Evolutionary conservation across 2,797 vertebrate genomes (phyloP), one percentile per base, ranked within the genome.

Genomic region (Choloepus didactylus): DNA sequence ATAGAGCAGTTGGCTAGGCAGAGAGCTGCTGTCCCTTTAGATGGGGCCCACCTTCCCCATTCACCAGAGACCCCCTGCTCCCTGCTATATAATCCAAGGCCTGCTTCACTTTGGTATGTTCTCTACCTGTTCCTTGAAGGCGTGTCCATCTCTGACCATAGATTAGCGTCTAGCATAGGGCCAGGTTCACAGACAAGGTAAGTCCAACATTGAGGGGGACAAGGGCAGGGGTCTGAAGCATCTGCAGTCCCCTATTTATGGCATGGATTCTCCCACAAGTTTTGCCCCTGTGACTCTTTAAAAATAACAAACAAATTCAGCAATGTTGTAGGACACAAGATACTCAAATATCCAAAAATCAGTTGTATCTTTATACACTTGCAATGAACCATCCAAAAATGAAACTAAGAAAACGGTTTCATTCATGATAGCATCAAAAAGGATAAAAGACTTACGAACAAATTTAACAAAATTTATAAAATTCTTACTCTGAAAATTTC

Each of bases 381-480:
- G 8, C 5, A 67, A 14, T 49, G 49, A 44, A 46, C 64, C 60
- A 2, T 56, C 27, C 6, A 12, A 67, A 94, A 67, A 16, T 77
- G n/a, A 72, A 93, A 77, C 87, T 44, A 54, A 88, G 72, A 94
- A 87, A 88, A 62, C 41, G 81, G 0, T 87, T 94, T 44, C 73
- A 49, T 83, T 92, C 62, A 75, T 5, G 56, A 0, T n/a, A 93
- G 70, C 88, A 59, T 66, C 72, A 44, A 44, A 88, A 80, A 77
- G 51, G 89, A 84, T 88, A 66, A 70, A 70, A 60, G 31, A 82
- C 21, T 82, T 83, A 29, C 59, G 31, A 88, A 82, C 66, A 64
- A 41, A 66, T 49, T 60, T 85, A 82, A 60, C 31, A 80, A 64
- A 85, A 46, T 27, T 81, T 72, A 25, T 44, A 11, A 87, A 91